These are phyloP conservation scores for Magallana nippona DNA, from an alignment of 2,888 invertebrate genomes.

Conservation along the genomic window DNA sequence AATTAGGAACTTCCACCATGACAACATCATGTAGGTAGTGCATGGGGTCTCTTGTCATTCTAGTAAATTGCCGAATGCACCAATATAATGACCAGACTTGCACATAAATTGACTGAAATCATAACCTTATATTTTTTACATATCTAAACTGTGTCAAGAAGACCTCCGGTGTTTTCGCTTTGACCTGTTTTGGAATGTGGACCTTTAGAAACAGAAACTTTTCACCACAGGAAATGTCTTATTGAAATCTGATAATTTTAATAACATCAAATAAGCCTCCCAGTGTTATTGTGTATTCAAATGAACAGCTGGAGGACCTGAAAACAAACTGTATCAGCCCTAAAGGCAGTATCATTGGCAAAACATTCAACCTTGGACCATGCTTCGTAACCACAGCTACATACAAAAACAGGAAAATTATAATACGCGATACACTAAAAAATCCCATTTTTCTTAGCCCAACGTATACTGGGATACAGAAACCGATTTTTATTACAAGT, in stretches of 20 bases:
- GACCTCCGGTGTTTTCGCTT: constrained; percentile 52
- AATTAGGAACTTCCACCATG: constrained; percentile 56
- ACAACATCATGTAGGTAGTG: constrained; percentile 57
- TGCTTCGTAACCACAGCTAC: constrained; percentile 44
- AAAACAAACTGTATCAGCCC: not conserved
- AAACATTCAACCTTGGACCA: constrained; percentile 49
- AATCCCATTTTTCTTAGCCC: constrained; percentile 40
- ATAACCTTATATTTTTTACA: constrained; percentile 54
- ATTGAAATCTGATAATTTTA: constrained; percentile 45
- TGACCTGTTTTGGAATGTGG: constrained; percentile 43
- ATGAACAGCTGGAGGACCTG: not conserved
- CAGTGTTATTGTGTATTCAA: constrained; percentile 6
- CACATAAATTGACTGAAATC: constrained; percentile 53
- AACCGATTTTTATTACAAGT: constrained; percentile 40
- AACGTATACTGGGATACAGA: constrained; percentile 44
- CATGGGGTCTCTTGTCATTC: constrained; percentile 44
- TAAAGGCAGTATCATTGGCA: constrained; percentile 40
- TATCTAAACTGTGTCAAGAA: constrained; percentile 45
- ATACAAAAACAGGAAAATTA: not conserved
- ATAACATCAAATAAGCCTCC: not conserved
- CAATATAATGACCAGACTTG: not conserved
- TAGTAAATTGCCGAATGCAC: constrained; percentile 41
- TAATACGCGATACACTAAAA: not conserved
- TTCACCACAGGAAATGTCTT: not conserved
- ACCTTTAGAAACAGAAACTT: constrained; percentile 40